phyloP scores from a whole-genome alignment of 2,888 invertebrate genomes.

The Andrena bicolor region DNA sequence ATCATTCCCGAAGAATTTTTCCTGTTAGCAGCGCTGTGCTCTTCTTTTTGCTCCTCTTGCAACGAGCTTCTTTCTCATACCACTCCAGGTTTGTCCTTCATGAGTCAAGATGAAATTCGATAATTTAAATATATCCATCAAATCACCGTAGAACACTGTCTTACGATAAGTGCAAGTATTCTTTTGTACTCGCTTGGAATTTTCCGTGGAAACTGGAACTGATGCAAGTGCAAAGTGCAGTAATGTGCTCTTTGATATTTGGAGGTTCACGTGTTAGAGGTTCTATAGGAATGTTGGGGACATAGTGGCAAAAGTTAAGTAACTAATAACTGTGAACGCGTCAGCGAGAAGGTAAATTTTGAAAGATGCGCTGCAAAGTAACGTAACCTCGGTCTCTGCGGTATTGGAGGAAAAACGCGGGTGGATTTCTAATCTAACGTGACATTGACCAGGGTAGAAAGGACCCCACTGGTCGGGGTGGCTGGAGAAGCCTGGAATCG shows the following conservation, averaged over 20 bases:
- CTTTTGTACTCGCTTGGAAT: no score
- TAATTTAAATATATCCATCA: no score
- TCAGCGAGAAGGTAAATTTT: not conserved
- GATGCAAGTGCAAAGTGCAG: no score
- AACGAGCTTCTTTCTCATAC: not conserved
- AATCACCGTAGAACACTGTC: no score
- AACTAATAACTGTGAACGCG: not conserved
- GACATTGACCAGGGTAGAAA: constrained; percentile 71
- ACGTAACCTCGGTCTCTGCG: not conserved
- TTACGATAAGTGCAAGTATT: no score
- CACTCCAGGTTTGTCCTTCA: not conserved
- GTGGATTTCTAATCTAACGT: constrained; percentile 65
- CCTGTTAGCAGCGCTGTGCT: no score
- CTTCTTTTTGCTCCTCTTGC: no score
- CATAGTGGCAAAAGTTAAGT: not conserved
- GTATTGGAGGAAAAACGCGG: constrained; percentile 44
- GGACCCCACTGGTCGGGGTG: constrained; percentile 54
- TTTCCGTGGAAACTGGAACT: no score
- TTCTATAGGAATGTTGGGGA: not conserved
- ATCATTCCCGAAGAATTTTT: not conserved
- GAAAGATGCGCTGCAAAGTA: constrained; percentile 5
- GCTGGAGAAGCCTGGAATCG: constrained; percentile 64
- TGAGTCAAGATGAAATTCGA: not conserved
- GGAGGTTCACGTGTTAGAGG: no score
- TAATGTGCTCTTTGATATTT: no score